Evolutionary conservation across 1,140 invertebrate species (phyloP).

Genomic region (Ruditapes philippinarum): DNA sequence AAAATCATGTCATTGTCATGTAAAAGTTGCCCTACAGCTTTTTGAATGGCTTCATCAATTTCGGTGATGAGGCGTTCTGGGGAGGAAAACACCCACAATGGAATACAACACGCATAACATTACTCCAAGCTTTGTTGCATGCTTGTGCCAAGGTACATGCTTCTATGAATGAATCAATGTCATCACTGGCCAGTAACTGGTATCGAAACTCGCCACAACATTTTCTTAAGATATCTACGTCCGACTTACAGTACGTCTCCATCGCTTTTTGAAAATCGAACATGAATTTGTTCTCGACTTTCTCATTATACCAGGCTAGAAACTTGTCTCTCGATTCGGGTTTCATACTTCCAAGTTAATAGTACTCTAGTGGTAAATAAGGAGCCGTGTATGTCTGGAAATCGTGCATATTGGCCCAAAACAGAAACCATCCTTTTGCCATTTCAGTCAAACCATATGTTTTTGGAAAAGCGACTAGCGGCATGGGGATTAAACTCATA

Average conservation of each 20-base stretch:
- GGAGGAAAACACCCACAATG: no score
- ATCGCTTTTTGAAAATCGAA: constrained; percentile 31
- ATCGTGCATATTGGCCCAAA: neutral
- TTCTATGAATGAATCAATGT: constrained; percentile 6
- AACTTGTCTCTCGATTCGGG: neutral
- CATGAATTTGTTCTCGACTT: neutral
- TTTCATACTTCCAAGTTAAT: neutral
- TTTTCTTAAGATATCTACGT: neutral
- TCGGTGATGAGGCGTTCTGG: no score
- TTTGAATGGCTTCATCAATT: no score
- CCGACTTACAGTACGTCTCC: neutral
- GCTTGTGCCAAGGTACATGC: constrained; percentile 3
- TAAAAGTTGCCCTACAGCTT: no score
- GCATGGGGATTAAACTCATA: neutral
- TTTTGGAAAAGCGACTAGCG: neutral
- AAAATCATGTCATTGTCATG: no score
- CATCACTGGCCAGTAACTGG: neutral
- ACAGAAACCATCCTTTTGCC: constrained; percentile 28
- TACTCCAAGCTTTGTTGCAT: constrained; percentile 19
- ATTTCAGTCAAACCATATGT: constrained; percentile 18
- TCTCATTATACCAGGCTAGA: neutral
- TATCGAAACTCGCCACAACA: neutral
- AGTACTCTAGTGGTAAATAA: neutral
- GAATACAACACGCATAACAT: no score
- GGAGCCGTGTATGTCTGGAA: neutral